Conservation (phyloP, 2,113 vertebrate species). For the Pelecanus crispus region DNA sequence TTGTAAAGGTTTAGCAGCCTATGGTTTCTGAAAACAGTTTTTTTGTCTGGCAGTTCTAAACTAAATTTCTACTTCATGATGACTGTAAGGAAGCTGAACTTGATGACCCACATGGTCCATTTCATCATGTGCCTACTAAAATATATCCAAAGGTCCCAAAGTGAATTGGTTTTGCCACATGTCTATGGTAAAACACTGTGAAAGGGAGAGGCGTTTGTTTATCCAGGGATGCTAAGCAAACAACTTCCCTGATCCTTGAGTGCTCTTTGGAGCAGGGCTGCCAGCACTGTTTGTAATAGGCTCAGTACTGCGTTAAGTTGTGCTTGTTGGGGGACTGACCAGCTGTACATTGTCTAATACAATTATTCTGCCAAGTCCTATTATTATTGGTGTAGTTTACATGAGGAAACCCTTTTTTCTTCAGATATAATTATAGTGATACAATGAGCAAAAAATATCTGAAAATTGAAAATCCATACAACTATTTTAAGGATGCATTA, state of each 20-base stretch:
- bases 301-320: constrained; percentile 18
- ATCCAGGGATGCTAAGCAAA: background rate
- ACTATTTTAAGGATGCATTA: background rate
- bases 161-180: background rate
- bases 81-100: background rate
- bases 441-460: background rate
- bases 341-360: constrained; percentile 1
- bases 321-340: background rate
- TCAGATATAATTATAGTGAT: background rate
- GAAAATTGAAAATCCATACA: background rate
- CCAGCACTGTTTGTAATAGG: background rate
- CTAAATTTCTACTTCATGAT: background rate
- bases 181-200: background rate
- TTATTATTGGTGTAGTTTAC: background rate
- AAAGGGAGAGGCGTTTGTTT: background rate
- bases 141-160: background rate
- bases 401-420: background rate
- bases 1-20: background rate
- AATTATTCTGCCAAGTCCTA: constrained; percentile 19
- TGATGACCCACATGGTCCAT: background rate
- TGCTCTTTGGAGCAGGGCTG: background rate
- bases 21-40: background rate
- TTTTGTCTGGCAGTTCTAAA: background rate
- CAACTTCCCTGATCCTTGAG: background rate
- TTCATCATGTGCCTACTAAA: background rate